A percentile compares a stretch with the other conserved stretches of the same genome.
Conservation (phyloP, 2,797 vertebrate species). For the Tympanoctomys barrerae region DNA sequence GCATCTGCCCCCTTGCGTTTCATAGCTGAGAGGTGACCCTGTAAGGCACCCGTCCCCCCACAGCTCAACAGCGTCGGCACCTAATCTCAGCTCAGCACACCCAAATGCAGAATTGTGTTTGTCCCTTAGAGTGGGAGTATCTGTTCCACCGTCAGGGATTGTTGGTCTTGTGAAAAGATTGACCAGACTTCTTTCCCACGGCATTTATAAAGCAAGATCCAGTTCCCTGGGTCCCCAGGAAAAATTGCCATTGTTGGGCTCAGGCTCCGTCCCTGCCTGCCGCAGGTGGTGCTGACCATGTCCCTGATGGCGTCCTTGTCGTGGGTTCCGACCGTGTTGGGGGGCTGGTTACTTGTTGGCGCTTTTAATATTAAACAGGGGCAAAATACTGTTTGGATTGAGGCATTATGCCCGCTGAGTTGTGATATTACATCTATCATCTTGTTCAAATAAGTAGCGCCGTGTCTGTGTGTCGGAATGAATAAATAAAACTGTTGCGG, state of each 20-base stretch:
- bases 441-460: neutral
- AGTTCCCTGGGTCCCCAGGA: neutral
- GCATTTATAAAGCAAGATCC: neutral
- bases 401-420: neutral
- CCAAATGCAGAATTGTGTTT: fast-evolving
- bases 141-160: neutral
- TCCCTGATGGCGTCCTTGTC: fast-evolving
- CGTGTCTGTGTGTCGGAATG: neutral
- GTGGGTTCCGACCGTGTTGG: too few relatives aligned
- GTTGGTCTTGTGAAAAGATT: neutral
- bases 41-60: too few relatives aligned
- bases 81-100: neutral
- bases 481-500: neutral
- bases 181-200: neutral
- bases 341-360: neutral
- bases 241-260: neutral
- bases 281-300: fast-evolving
- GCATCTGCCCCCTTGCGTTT: neutral
- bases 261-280: neutral
- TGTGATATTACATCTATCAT: neutral
- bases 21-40: neutral
- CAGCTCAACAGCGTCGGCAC: neutral
- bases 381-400: neutral
- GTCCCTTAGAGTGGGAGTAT: neutral
- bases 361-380: neutral